Evolutionary conservation across 1,140 invertebrate genomes (phyloP), one percentile per base, ranked within the genome.

Genomic region (Caenorhabditis elegans): DNA sequence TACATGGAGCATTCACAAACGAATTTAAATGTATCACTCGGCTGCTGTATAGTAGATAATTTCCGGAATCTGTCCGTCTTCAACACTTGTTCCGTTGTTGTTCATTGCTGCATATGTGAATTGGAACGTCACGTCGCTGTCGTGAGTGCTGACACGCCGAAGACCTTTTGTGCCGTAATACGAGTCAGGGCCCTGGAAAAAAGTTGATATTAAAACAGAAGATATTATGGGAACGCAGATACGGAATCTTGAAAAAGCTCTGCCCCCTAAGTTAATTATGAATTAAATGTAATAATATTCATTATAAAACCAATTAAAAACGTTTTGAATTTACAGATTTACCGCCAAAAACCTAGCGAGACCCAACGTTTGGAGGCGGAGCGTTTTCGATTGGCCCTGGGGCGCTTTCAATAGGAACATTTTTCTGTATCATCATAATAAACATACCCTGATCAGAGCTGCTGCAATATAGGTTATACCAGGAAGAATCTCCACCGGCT

Each of bases 31-130:
- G 22, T 11, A 34, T 78, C 31, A 78, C 22, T 49, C 49, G 5
- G 77, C 77, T 6, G 47, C 34, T 53, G 82, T 83, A 82, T 92
- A 95, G 90, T 96, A 96, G 83, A 95, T 94, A 75, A 96, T 94
- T 90, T 95, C 94, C 11, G 95, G 95, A 86, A 96, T 95, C 90
- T 96, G 95, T 80, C 95, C 95, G 90, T 95, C 94, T 88, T 96
- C 95, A 0, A 95, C 94, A 3, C 94, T 94, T 0, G 95, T 95
- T 13, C 95, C 95, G 90, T 96, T 96, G 89, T 95, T 95, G 88
- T 95, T 95, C 24, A 94, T 94, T 22, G 94, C 93, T 15, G 94
- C 94, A 88, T 94, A 95, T 1, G 93, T 94, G 90, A 96, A 96
- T 89, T 94, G 93, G 89, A 96, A 96, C 11, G 93, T 94, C 2